These are phyloP conservation scores for Rhinoptilus africanus DNA, from an alignment of 2,113 vertebrate genomes.

Conservation along the genomic window DNA sequence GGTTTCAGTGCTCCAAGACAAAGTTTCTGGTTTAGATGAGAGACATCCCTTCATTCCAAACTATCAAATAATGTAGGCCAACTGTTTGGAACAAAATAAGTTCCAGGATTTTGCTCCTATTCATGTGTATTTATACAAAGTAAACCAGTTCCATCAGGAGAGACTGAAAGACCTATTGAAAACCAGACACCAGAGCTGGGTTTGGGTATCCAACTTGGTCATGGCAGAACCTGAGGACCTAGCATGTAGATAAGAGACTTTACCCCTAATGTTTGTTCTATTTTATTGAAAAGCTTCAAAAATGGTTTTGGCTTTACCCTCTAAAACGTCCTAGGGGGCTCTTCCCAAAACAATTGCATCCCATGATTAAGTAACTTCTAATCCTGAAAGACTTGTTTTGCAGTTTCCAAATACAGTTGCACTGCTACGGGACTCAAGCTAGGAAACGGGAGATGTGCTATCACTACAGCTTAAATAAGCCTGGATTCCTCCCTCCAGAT, in stretches of 20 bases:
- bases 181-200: not conserved
- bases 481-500: not conserved
- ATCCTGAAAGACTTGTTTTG: not conserved
- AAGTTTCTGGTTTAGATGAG: conserved; percentile 5
- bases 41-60: not conserved
- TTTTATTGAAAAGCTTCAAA: not conserved
- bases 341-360: not conserved
- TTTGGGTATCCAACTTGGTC: not conserved
- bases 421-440: not conserved
- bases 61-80: not conserved
- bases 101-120: not conserved
- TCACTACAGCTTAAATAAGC: not conserved
- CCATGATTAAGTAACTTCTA: not conserved
- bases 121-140: not conserved
- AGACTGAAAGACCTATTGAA: not conserved
- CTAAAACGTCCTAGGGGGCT: not conserved
- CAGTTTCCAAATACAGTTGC: not conserved
- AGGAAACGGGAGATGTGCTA: not conserved
- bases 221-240: not conserved
- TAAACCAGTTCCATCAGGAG: not conserved
- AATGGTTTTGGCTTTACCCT: not conserved
- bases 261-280: not conserved
- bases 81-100: not conserved
- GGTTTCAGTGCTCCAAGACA: not conserved
- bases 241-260: not conserved